Conservation (phyloP, 2,888 invertebrate species). For the Labia minor region DNA sequence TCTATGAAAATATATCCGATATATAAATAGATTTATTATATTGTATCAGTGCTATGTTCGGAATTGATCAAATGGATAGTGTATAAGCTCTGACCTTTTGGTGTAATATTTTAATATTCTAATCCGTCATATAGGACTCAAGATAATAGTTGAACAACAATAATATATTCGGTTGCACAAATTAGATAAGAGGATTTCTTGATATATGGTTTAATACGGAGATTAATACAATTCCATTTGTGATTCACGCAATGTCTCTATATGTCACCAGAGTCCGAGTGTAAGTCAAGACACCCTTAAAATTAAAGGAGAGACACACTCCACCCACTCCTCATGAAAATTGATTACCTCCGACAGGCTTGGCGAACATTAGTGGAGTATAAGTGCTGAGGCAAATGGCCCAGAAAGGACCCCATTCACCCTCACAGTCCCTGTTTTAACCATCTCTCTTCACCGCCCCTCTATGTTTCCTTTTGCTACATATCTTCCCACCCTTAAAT, state of each 20-base stretch:
- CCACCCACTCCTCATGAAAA: not conserved
- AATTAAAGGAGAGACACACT: not conserved
- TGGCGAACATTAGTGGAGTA: slow-evolving; percentile 2
- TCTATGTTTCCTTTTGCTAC: not conserved
- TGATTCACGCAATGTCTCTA: not conserved
- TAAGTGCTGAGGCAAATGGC: slow-evolving; percentile 13
- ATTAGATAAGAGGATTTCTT: not conserved
- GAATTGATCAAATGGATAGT: too few relatives aligned
- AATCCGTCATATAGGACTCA: too few relatives aligned
- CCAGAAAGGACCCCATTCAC: slow-evolving; percentile 7
- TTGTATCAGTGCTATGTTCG: too few relatives aligned
- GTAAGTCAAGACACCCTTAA: not conserved
- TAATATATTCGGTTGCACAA: not conserved
- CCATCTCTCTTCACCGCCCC: not conserved
- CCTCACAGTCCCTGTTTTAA: not conserved
- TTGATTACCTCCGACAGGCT: slow-evolving; percentile 4
- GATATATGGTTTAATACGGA: not conserved
- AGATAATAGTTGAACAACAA: not conserved
- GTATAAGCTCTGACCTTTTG: too few relatives aligned
- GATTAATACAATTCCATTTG: not conserved
- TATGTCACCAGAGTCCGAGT: not conserved
- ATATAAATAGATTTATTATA: too few relatives aligned
- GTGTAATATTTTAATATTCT: too few relatives aligned
- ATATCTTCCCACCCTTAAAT: slow-evolving; percentile 1
- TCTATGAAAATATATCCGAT: too few relatives aligned